A percentile compares a stretch with the other conserved stretches of the same genome.
phyloP scores from a whole-genome alignment of 2,888 invertebrate species.

The Netelia inedita region DNA sequence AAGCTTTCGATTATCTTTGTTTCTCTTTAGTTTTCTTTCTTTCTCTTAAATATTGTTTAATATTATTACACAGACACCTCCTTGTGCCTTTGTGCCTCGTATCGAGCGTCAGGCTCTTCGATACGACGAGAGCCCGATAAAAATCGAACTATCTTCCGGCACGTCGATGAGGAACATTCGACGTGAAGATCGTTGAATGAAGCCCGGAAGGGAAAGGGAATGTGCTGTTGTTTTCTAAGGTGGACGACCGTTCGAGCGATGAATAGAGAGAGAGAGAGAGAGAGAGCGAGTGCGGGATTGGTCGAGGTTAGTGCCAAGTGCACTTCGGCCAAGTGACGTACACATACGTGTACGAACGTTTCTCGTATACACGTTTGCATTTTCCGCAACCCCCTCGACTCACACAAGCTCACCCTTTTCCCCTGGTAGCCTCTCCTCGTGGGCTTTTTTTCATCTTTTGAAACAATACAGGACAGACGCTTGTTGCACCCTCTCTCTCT shows the following conservation, averaged over 20 bases:
- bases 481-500: slow-evolving; percentile 67
- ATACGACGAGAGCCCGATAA: not conserved
- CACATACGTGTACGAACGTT: slow-evolving; percentile 16
- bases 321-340: slow-evolving; percentile 72
- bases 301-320: slow-evolving; percentile 78
- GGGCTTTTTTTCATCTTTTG: slow-evolving; percentile 73
- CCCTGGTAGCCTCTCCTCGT: slow-evolving; percentile 51
- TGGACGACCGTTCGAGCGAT: slow-evolving; percentile 67
- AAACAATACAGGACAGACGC: slow-evolving; percentile 74
- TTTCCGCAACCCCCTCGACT: slow-evolving; percentile 18
- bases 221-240: slow-evolving; percentile 49
- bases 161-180: slow-evolving; percentile 23
- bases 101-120: not conserved
- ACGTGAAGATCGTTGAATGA: slow-evolving; percentile 56
- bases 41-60: not conserved
- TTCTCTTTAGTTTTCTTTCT: not conserved
- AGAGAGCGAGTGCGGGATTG: slow-evolving; percentile 57
- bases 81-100: too few relatives aligned
- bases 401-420: slow-evolving; percentile 3
- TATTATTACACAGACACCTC: not conserved
- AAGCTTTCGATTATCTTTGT: not conserved
- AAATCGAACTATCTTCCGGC: slow-evolving; percentile 32
- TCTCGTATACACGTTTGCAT: not conserved
- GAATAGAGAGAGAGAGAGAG: slow-evolving; percentile 58
- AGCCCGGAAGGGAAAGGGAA: slow-evolving; percentile 37